Percentiles rank a stretch among this genome's conserved stretches.
phyloP scores from a whole-genome alignment of 2,113 vertebrate species.

The Anhinga anhinga region DNA sequence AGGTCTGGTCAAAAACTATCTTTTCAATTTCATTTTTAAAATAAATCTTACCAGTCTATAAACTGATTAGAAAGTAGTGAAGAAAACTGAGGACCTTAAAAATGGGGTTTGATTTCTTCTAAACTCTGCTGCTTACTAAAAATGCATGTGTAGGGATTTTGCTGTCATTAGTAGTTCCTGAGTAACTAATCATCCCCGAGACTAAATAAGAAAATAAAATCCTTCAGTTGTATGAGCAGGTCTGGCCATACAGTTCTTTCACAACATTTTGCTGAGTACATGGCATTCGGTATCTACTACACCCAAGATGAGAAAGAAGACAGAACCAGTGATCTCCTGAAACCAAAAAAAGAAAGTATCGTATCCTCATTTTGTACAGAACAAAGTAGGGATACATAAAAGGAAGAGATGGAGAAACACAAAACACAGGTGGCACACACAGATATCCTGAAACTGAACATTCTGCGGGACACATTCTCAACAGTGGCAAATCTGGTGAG shows the following conservation, averaged over 20 bases:
- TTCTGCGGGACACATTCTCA: neutral
- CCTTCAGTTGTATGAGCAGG: neutral
- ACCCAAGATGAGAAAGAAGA: conserved; percentile 70
- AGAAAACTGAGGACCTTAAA: neutral
- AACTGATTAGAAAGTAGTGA: neutral
- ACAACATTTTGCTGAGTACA: conserved; percentile 50
- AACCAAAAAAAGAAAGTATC: neutral
- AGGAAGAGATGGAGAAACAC: neutral
- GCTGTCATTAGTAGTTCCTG: neutral
- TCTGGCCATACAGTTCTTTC: conserved; percentile 28
- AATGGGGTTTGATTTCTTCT: neutral
- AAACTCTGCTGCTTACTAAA: neutral
- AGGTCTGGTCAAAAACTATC: neutral
- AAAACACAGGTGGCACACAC: neutral
- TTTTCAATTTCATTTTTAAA: neutral
- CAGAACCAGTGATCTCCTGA: conserved; percentile 34
- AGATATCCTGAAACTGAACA: neutral
- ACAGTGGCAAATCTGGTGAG: neutral
- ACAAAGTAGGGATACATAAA: neutral
- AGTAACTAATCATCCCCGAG: neutral
- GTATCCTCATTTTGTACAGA: neutral
- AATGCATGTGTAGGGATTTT: neutral
- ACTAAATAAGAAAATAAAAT: neutral
- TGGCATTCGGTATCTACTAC: conserved; percentile 68
- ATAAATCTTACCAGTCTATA: neutral